A percentile compares a stretch with the other conserved stretches of the same genome.
phyloP scores from a whole-genome alignment of 92 coral and sea anemone genomes.

The Desmophyllum pertusum region DNA sequence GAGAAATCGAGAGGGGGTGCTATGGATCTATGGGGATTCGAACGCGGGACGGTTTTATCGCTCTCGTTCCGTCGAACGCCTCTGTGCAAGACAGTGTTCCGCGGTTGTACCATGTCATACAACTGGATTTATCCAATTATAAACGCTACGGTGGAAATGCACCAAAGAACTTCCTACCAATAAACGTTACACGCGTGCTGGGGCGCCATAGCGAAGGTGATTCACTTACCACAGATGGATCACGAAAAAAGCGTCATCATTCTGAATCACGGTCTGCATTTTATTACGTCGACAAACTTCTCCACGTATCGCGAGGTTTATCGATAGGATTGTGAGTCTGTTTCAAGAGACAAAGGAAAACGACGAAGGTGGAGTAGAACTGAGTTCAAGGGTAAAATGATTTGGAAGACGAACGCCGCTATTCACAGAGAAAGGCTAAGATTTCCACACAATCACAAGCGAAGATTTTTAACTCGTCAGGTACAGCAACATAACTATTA shows the following conservation, averaged over 20 bases:
- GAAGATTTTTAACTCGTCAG: conserved; percentile 85
- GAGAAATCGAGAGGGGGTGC: conserved; percentile 49
- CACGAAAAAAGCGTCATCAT: conserved; percentile 71
- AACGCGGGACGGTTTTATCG: conserved; percentile 71
- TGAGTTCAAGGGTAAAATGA: conserved; percentile 69
- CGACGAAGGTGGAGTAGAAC: conserved; percentile 24
- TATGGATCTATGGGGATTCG: conserved; percentile 97
- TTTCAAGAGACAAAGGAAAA: conserved; percentile 35
- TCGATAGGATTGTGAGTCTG: conserved; percentile 65
- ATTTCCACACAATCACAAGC: conserved; percentile 56
- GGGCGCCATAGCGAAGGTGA: conserved; percentile 58
- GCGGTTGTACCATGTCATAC: conserved; percentile 63
- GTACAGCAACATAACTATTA: conserved; percentile 46
- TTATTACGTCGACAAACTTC: conserved; percentile 73
- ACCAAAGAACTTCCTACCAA: conserved; percentile 38
- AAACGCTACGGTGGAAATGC: conserved; percentile 56
- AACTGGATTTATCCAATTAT: conserved; percentile 87
- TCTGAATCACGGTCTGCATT: conserved; percentile 87
- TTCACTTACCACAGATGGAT: conserved; percentile 74
- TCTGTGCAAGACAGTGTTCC: conserved; percentile 74
- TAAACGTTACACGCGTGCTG: conserved; percentile 46
- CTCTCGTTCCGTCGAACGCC: conserved; percentile 61
- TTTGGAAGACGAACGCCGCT: conserved; percentile 90
- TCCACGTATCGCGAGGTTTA: conserved; percentile 71
- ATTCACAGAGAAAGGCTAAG: conserved; percentile 71